These are phyloP conservation scores for Chloromyia formosa DNA, from an alignment of 2,888 invertebrate genomes.

Conservation along the genomic window DNA sequence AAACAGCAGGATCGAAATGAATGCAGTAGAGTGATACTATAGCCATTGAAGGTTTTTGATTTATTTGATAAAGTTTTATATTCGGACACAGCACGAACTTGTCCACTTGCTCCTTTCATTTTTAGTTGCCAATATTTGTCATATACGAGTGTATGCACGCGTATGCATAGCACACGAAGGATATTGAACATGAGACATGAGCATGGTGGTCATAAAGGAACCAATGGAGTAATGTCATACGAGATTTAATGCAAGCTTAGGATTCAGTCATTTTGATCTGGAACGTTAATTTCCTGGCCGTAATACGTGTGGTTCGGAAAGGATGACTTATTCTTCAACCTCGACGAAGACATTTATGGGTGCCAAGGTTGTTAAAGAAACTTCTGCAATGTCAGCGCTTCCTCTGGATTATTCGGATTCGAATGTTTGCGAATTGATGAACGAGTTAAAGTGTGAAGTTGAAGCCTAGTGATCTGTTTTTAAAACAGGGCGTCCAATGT, in stretches of 20 bases:
- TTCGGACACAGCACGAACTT: constrained; percentile 25
- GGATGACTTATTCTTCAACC: too few relatives aligned
- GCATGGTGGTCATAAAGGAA: neutral
- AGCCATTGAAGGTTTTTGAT: constrained; percentile 34
- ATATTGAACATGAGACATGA: neutral
- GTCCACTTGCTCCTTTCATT: constrained; percentile 3
- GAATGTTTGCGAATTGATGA: too few relatives aligned
- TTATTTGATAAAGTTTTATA: constrained; percentile 40
- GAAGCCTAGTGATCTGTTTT: too few relatives aligned
- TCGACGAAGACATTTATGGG: too few relatives aligned
- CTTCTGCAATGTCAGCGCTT: too few relatives aligned
- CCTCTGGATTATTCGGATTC: too few relatives aligned
- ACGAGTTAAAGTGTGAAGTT: too few relatives aligned
- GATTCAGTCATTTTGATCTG: constrained; percentile 23
- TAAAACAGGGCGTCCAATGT: too few relatives aligned
- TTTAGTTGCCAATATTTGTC: constrained; percentile 1
- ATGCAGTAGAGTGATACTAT: neutral
- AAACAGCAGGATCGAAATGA: neutral
- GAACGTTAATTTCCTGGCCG: constrained; percentile 28
- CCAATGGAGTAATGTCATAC: neutral
- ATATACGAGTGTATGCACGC: neutral
- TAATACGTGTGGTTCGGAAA: neutral
- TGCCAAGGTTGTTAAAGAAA: too few relatives aligned
- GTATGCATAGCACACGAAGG: neutral
- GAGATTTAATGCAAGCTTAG: constrained; percentile 28